phyloP scores from a whole-genome alignment of 2,113 vertebrate genomes.

The Aptenodytes patagonicus region DNA sequence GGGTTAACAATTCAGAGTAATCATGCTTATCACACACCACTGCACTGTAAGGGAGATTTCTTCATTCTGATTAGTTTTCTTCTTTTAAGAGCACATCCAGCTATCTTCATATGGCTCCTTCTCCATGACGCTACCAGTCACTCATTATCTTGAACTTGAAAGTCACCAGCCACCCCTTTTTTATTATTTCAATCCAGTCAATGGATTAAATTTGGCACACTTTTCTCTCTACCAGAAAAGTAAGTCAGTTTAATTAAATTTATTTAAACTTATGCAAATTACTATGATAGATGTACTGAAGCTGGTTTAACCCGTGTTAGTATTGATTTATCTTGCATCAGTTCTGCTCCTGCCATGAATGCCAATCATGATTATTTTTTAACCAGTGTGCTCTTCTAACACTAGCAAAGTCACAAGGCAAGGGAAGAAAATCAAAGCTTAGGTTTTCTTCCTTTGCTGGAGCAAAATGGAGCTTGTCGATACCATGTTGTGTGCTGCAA shows the following conservation, averaged over 20 bases:
- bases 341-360: background rate
- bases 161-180: background rate
- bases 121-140: background rate
- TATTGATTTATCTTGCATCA: conserved; percentile 2
- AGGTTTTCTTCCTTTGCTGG: background rate
- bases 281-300: background rate
- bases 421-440: background rate
- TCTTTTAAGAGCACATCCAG: background rate
- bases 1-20: background rate
- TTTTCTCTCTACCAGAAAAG: background rate
- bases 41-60: background rate
- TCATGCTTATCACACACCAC: background rate
- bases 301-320: background rate
- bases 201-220: background rate
- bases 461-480: background rate
- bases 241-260: conserved; percentile 32
- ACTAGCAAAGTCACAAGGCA: background rate
- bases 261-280: conserved; percentile 13
- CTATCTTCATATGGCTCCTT: background rate
- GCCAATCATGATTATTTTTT: background rate
- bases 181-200: background rate
- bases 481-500: background rate
- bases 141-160: background rate
- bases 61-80: background rate
- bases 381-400: background rate